Evolutionary conservation across 2,797 vertebrate genomes (phyloP).

Genomic region (Oophaga sylvatica): DNA sequence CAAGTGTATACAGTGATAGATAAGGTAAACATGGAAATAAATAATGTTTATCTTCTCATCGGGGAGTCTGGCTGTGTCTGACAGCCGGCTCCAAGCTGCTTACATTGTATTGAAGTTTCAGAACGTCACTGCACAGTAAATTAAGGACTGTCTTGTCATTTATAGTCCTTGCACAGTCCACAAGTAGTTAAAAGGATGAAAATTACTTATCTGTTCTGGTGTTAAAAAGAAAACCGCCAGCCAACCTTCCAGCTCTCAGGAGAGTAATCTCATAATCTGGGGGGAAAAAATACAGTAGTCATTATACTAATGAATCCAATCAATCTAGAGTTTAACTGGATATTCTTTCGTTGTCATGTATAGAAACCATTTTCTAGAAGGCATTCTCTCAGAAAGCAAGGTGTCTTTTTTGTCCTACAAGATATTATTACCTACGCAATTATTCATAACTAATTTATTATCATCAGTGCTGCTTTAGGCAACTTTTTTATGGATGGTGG

Average conservation of each 20-base stretch:
- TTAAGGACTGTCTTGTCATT: not conserved
- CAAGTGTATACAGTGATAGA: not conserved
- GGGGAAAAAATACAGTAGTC: not conserved
- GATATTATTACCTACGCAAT: not conserved
- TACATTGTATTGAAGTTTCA: no score
- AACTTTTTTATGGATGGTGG: not conserved
- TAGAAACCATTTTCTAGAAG: slow-evolving; percentile 1
- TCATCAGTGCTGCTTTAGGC: not conserved
- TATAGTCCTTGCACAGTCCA: no score
- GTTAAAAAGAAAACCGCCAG: not conserved
- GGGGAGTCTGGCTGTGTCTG: no score
- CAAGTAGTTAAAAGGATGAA: not conserved
- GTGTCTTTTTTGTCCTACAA: slow-evolving; percentile 12
- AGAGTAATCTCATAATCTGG: not conserved
- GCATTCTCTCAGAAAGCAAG: not conserved
- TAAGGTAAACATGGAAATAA: not conserved
- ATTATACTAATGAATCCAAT: slow-evolving; percentile 27
- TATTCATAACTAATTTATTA: not conserved
- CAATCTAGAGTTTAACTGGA: slow-evolving; percentile 5
- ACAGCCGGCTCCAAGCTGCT: no score
- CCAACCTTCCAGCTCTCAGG: not conserved
- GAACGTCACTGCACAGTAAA: not conserved
- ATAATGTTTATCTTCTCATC: not conserved
- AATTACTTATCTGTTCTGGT: not conserved
- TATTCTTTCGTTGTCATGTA: slow-evolving; percentile 10